These are phyloP conservation scores for Uloborus diversus DNA, from an alignment of 1,140 invertebrate species.

Conservation along the genomic window DNA sequence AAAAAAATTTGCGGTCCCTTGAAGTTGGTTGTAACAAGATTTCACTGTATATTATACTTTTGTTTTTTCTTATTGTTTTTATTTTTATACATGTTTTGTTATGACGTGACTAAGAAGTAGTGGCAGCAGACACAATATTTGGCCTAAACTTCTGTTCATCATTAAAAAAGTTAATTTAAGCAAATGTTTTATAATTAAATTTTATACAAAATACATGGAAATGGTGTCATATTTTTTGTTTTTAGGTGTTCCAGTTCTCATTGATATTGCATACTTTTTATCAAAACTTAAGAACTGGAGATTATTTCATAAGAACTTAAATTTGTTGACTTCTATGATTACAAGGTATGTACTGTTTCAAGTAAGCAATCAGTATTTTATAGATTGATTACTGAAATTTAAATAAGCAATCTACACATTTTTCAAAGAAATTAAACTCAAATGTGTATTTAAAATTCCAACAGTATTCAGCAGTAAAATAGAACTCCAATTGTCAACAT, in stretches of 20 bases:
- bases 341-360: background rate
- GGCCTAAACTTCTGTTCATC: background rate
- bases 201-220: no score
- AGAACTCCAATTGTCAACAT: no score
- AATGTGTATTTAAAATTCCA: no score
- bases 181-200: background rate
- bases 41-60: no score
- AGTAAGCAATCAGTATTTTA: background rate
- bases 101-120: no score
- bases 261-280: background rate
- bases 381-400: background rate
- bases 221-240: background rate
- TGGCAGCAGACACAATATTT: no score
- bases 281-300: constrained; percentile 2
- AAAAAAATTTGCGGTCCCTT: no score
- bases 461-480: no score
- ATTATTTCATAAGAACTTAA: background rate
- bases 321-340: constrained; percentile 12
- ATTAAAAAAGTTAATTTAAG: background rate
- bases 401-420: background rate
- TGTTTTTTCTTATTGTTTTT: no score
- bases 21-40: no score
- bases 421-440: no score
- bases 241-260: background rate
- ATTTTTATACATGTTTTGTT: no score